Evolutionary conservation across 1,140 invertebrate genomes (phyloP).

Genomic region (Drosophila sechellia): DNA sequence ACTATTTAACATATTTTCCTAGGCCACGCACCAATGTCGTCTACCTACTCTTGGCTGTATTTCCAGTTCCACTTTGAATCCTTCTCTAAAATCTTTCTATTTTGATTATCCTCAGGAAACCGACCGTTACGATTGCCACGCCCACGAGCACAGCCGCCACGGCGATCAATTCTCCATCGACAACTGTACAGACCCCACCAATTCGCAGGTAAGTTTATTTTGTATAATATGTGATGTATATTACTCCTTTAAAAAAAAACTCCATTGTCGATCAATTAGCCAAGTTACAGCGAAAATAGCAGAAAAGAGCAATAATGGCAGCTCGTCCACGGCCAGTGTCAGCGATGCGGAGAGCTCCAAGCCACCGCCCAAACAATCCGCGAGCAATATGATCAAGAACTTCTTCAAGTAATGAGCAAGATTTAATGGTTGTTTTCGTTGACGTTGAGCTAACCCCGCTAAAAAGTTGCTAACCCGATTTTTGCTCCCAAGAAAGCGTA

Average conservation of each 20-base stretch:
- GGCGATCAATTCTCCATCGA: slow-evolving; percentile 67
- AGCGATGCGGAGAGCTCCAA: slow-evolving; percentile 67
- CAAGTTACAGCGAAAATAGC: slow-evolving; percentile 79
- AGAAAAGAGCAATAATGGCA: slow-evolving; percentile 73
- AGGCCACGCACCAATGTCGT: slow-evolving; percentile 78
- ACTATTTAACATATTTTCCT: slow-evolving; percentile 59
- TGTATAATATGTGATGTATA: background rate
- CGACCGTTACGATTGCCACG: slow-evolving; percentile 57
- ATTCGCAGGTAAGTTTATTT: slow-evolving; percentile 69
- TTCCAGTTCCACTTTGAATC: slow-evolving; percentile 6
- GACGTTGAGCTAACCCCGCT: slow-evolving; percentile 30
- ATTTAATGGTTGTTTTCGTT: slow-evolving; percentile 21
- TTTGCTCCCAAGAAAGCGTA: background rate
- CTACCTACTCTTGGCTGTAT: slow-evolving; percentile 30
- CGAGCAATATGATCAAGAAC: slow-evolving; percentile 96
- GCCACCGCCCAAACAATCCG: slow-evolving; percentile 87
- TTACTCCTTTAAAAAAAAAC: slow-evolving; percentile 6
- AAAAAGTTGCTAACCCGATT: slow-evolving; percentile 22
- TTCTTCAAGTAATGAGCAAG: slow-evolving; percentile 93
- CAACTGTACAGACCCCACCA: slow-evolving; percentile 72
- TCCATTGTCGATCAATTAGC: slow-evolving; percentile 45
- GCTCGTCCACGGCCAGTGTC: slow-evolving; percentile 85
- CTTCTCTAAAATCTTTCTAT: slow-evolving; percentile 7
- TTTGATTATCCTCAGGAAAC: slow-evolving; percentile 53
- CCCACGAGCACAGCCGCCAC: slow-evolving; percentile 55